A percentile compares a stretch with the other conserved stretches of the same genome.
Evolutionary conservation across 2,888 invertebrate species (phyloP).

Genomic region (Tenthredo mesomela): DNA sequence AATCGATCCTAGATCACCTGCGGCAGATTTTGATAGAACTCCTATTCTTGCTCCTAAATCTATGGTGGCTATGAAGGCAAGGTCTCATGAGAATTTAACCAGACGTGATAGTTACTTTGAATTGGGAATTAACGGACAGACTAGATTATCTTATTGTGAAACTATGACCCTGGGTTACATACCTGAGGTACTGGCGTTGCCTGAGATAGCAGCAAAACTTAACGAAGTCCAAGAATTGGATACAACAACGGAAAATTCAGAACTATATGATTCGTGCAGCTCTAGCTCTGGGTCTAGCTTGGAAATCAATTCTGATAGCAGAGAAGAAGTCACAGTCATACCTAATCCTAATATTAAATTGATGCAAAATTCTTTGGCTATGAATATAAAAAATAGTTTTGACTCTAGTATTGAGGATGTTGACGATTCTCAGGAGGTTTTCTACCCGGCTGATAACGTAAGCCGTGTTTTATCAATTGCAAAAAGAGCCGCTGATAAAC

Average conservation of each 20-base stretch:
- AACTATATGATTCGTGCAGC: constrained; percentile 31
- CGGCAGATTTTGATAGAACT: constrained; percentile 71
- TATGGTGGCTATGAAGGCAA: constrained; percentile 56
- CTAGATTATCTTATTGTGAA: constrained; percentile 66
- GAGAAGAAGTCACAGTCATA: constrained; percentile 56
- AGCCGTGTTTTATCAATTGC: constrained; percentile 56
- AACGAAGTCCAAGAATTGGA: constrained; percentile 13
- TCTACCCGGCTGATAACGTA: constrained; percentile 43
- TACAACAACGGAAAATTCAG: constrained; percentile 51
- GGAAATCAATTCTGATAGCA: constrained; percentile 51
- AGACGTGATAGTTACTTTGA: constrained; percentile 57
- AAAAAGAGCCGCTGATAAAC: constrained; percentile 49
- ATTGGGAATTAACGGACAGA: constrained; percentile 49
- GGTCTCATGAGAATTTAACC: constrained; percentile 56
- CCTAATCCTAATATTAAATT: constrained; percentile 29
- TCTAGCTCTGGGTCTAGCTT: constrained; percentile 23
- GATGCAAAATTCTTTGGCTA: not conserved
- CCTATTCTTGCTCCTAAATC: constrained; percentile 69
- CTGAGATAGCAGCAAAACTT: constrained; percentile 57
- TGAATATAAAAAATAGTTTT: not conserved
- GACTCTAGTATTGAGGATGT: constrained; percentile 2
- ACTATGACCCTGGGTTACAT: constrained; percentile 61
- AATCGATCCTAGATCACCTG: constrained; percentile 73
- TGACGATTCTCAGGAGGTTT: not conserved
- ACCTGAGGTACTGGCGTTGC: constrained; percentile 67